Evolutionary conservation across 2,797 vertebrate species (phyloP).

Genomic region (Rachycentron canadum): DNA sequence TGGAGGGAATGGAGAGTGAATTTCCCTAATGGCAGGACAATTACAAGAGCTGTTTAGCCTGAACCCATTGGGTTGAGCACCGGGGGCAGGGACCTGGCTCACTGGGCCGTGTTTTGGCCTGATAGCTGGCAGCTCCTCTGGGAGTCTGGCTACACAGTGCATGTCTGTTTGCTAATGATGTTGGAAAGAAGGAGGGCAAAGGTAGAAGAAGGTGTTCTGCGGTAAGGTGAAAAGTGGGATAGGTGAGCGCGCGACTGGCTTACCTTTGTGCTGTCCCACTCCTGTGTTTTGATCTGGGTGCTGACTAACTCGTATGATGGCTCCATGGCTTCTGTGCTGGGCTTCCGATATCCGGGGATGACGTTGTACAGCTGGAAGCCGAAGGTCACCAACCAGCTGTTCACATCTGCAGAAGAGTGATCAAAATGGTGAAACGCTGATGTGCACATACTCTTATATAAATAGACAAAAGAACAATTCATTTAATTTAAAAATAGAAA

Average conservation of each 20-base stretch:
- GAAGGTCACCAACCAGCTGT: slow-evolving; percentile 99
- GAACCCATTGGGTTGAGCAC: slow-evolving; percentile 81
- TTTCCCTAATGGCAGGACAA: slow-evolving; percentile 88
- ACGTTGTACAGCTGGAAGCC: slow-evolving; percentile 99
- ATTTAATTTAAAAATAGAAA: slow-evolving; percentile 57
- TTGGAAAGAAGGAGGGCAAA: slow-evolving; percentile 22
- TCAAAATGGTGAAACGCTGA: slow-evolving; percentile 20
- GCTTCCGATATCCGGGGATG: slow-evolving; percentile 96
- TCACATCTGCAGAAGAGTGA: slow-evolving; percentile 89
- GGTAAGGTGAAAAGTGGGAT: slow-evolving; percentile 28
- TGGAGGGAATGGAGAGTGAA: slow-evolving; percentile 82
- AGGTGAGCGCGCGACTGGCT: slow-evolving; percentile 44
- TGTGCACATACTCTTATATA: not conserved
- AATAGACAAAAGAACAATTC: slow-evolving; percentile 30
- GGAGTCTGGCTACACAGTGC: slow-evolving; percentile 71
- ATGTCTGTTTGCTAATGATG: slow-evolving; percentile 69
- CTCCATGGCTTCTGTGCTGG: slow-evolving; percentile 92
- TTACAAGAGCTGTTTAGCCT: slow-evolving; percentile 88
- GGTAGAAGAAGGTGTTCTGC: slow-evolving; percentile 25
- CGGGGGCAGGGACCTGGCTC: slow-evolving; percentile 69
- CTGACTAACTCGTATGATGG: slow-evolving; percentile 94
- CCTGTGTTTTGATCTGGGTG: slow-evolving; percentile 98
- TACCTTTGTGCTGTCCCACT: slow-evolving; percentile 99
- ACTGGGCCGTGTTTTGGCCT: slow-evolving; percentile 73
- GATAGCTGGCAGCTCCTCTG: slow-evolving; percentile 75